Percentiles rank a stretch among this genome's conserved stretches.
phyloP scores from a whole-genome alignment of 2,888 invertebrate genomes.

The Leptinotarsa juncta region DNA sequence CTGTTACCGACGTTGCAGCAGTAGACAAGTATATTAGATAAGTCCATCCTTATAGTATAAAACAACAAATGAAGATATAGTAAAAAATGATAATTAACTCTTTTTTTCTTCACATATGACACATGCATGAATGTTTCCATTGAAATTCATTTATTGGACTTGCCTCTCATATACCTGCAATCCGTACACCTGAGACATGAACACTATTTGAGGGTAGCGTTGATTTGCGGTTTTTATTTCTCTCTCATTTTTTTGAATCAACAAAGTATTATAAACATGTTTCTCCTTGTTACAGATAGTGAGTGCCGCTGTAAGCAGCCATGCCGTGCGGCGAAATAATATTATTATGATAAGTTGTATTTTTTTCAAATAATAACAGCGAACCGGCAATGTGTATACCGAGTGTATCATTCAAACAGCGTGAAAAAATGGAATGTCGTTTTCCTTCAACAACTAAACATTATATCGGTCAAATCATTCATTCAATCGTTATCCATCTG shows the following conservation, averaged over 20 bases:
- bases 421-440: conserved; percentile 52
- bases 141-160: too few relatives aligned
- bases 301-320: conserved; percentile 64
- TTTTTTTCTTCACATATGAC: too few relatives aligned
- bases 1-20: too few relatives aligned
- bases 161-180: too few relatives aligned
- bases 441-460: conserved; percentile 52
- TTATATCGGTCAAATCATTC: conserved; percentile 43
- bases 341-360: conserved; percentile 61
- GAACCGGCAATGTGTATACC: conserved; percentile 65
- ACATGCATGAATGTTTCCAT: too few relatives aligned
- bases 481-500: conserved; percentile 44
- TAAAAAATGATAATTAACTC: too few relatives aligned
- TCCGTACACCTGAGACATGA: too few relatives aligned
- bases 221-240: neutral
- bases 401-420: conserved; percentile 60
- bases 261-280: conserved; percentile 22
- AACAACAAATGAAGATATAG: too few relatives aligned
- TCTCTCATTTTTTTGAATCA: neutral
- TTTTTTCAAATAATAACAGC: conserved; percentile 65
- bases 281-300: conserved; percentile 63
- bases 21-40: too few relatives aligned
- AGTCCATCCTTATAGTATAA: too few relatives aligned
- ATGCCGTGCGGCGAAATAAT: conserved; percentile 63
- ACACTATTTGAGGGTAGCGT: too few relatives aligned